A percentile compares a stretch with the other conserved stretches of the same genome.
Conservation (phyloP, 2,113 vertebrate species). For the Gymnocephalus cernua region DNA sequence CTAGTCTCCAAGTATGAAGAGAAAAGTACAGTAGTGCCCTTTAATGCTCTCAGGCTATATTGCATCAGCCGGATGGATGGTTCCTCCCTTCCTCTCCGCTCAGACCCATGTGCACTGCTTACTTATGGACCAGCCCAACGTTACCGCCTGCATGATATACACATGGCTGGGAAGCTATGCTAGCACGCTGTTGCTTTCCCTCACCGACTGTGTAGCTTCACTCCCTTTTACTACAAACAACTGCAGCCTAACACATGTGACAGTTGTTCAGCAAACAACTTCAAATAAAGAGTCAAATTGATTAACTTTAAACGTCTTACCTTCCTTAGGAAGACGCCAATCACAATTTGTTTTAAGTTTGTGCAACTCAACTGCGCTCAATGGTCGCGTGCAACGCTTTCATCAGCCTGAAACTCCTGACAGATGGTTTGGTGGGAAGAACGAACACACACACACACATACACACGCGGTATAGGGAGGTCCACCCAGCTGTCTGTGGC, state of each 20-base stretch:
- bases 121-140: neutral
- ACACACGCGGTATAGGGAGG: neutral
- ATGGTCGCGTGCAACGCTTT: neutral
- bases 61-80: slow-evolving; percentile 65
- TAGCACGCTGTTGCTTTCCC: neutral
- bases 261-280: neutral
- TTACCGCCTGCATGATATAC: neutral
- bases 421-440: neutral
- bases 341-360: neutral
- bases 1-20: too few species aligned
- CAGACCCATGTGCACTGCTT: slow-evolving; percentile 14
- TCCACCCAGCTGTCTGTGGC: neutral
- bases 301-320: slow-evolving; percentile 17
- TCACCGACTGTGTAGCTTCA: too few species aligned
- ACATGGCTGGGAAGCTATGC: neutral
- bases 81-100: neutral
- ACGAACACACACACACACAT: too few species aligned
- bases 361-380: neutral
- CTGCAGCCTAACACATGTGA: too few species aligned
- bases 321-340: slow-evolving; percentile 3
- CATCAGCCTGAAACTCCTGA: neutral
- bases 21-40: neutral
- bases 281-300: too few species aligned
- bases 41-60: neutral
- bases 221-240: too few species aligned